phyloP scores from a whole-genome alignment of 2,888 invertebrate species.

The Drosophila formosana region DNA sequence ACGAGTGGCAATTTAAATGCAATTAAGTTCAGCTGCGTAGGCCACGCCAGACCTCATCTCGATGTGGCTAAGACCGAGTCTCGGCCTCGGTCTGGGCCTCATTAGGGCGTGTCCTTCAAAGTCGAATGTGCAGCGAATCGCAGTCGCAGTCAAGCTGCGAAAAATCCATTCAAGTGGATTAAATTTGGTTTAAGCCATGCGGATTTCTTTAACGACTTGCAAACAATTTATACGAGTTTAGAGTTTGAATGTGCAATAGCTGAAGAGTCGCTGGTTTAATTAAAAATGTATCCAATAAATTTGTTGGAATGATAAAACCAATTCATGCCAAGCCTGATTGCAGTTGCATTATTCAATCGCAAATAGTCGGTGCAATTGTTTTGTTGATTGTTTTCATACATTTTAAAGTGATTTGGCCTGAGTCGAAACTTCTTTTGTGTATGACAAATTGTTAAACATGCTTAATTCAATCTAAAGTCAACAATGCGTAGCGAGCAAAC shows the following conservation, averaged over 20 bases:
- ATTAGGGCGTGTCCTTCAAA: constrained; percentile 65
- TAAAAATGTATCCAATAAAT: neutral
- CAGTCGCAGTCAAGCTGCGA: neutral
- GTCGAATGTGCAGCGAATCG: constrained; percentile 50
- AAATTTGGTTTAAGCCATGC: constrained; percentile 19
- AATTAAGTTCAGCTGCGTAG: constrained; percentile 67
- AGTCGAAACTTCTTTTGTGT: constrained; percentile 19
- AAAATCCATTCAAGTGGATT: constrained; percentile 38
- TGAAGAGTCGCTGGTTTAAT: neutral
- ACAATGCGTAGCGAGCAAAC: constrained; percentile 60
- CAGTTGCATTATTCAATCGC: constrained; percentile 4
- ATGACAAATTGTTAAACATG: constrained; percentile 41
- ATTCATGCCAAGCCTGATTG: constrained; percentile 4
- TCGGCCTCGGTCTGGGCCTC: constrained; percentile 23
- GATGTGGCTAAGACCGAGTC: constrained; percentile 29
- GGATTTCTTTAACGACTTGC: constrained; percentile 12
- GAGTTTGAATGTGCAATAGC: neutral
- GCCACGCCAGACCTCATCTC: constrained; percentile 21
- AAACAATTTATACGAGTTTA: constrained; percentile 6
- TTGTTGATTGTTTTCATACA: constrained; percentile 22
- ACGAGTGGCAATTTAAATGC: constrained; percentile 82
- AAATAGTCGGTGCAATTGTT: neutral
- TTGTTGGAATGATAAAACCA: neutral
- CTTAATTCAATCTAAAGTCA: constrained; percentile 69
- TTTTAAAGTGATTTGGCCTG: constrained; percentile 23